Base-by-base conservation (phyloP, 2,113 vertebrate species). In the Aspidoscelis tigris region DNA sequence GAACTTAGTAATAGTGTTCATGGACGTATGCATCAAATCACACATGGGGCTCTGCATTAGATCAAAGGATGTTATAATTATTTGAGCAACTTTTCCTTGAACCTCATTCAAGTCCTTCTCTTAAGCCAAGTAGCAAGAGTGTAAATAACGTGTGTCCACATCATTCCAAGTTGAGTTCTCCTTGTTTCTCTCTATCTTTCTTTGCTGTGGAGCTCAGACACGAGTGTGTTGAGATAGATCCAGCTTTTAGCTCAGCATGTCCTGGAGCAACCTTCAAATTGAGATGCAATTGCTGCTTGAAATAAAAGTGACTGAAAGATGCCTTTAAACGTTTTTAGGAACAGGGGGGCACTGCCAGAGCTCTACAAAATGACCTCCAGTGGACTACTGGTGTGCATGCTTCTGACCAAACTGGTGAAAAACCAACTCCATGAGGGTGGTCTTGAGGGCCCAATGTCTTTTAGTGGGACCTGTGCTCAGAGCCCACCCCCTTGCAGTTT, bases 211-310 rank as follows among this genome's bases (percentile, higher is more conserved):
- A 61, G 9, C 4, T 21, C 20, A 65, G 21, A 61, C 76, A 77
- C 58, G 76, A 61, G 64, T 43, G 24, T 78, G 65, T 43, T 78
- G 61, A 78, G 33, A 78, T 44, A 22, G 21, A 78, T 65, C 39
- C 76, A 78, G 43, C 18, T 78, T 18, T 11, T 78, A 61, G n/a
- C 53, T 78, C 58, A 65, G 77, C 61, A 16, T 78, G 39, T 44
- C 61, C 77, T 78, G 77, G 21, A 66, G 44, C 65, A 78, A 66
- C 77, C 77, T 78, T 78, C 61, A 78, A 18, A 77, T 39, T n/a
- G 58, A 61, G 58, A 61, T 16, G 58, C 58, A 4, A 18, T 18
- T 18, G 58, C 58, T 61, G 58, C 18, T 61, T 14, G 18, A 61
- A 61, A 61, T 16, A 50, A 50, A 50, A 50, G 14, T 61, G 58